These are phyloP conservation scores for Psittacula cyanocephala DNA, from an alignment of 2,113 vertebrate species.

Conservation along the genomic window DNA sequence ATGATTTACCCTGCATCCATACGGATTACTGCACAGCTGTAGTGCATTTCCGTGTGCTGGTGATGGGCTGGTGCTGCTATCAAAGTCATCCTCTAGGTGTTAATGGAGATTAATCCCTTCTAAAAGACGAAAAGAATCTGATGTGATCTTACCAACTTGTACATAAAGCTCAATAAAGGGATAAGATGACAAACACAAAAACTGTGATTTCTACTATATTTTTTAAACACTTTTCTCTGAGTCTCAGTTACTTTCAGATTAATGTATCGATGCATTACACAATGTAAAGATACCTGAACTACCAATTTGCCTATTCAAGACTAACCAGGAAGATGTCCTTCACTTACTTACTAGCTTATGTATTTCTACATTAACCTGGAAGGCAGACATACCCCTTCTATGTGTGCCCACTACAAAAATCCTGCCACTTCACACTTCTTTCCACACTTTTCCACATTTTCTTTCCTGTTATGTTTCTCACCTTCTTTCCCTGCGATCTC, in stretches of 20 bases:
- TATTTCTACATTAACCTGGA: not conserved
- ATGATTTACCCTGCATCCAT: not conserved
- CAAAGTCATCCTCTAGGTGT: not conserved
- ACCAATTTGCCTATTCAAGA: not conserved
- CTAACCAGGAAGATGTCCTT: not conserved
- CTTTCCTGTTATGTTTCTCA: not conserved
- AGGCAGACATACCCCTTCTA: not conserved
- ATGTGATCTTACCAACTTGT: not conserved
- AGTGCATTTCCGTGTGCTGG: not conserved
- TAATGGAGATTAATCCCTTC: not conserved
- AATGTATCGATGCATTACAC: not conserved
- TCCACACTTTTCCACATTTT: not conserved
- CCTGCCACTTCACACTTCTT: not conserved
- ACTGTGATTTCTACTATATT: not conserved
- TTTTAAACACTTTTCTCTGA: accelerated
- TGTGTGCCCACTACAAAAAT: not conserved
- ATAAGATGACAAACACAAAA: not conserved
- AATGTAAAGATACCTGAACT: not conserved
- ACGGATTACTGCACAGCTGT: not conserved
- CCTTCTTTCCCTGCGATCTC: not conserved
- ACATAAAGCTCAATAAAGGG: not conserved
- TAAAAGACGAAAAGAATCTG: not conserved
- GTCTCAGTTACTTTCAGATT: not conserved
- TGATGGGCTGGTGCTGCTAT: not conserved
- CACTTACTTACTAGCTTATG: accelerated